Percentiles rank a stretch among this genome's conserved stretches.
Evolutionary conservation across 1,140 invertebrate genomes (phyloP).

Genomic region (Limonius californicus): DNA sequence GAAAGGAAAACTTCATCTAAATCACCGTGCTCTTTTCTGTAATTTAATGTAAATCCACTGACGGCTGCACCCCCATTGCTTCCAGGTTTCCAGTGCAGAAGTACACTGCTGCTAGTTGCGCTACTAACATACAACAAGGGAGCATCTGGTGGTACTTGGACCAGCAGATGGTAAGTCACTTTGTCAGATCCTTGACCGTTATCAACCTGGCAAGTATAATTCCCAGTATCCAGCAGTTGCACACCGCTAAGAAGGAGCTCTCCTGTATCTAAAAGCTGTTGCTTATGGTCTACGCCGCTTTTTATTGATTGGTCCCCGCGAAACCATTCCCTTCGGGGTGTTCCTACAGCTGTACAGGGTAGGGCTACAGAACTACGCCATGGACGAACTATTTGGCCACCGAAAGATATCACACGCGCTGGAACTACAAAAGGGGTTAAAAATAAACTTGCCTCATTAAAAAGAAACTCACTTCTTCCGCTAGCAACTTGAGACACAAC

Average conservation of each 20-base stretch:
- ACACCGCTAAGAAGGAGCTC: constrained; percentile 62
- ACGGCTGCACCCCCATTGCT: constrained; percentile 65
- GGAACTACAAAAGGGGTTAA: constrained; percentile 50
- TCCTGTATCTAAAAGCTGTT: constrained; percentile 59
- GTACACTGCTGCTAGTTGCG: constrained; percentile 65
- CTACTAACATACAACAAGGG: constrained; percentile 69
- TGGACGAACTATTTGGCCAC: constrained; percentile 59
- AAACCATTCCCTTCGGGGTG: constrained; percentile 63
- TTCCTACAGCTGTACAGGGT: constrained; percentile 62
- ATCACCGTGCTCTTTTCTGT: constrained; percentile 59
- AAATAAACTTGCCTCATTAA: neutral
- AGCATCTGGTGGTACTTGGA: constrained; percentile 65
- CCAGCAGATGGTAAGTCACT: constrained; percentile 56
- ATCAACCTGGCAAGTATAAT: constrained; percentile 72
- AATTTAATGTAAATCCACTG: constrained; percentile 64
- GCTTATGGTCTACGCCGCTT: constrained; percentile 52
- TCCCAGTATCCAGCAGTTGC: constrained; percentile 63
- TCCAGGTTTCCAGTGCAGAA: constrained; percentile 69
- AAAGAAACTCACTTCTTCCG: constrained; percentile 43
- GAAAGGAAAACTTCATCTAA: constrained; percentile 62
- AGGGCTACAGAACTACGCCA: constrained; percentile 62
- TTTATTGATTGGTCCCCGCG: constrained; percentile 52
- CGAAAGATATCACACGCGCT: constrained; percentile 67
- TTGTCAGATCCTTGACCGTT: constrained; percentile 68
- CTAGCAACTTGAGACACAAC: constrained; percentile 62